Conservation (phyloP, 2,113 vertebrate species). For the Picathartes gymnocephalus region DNA sequence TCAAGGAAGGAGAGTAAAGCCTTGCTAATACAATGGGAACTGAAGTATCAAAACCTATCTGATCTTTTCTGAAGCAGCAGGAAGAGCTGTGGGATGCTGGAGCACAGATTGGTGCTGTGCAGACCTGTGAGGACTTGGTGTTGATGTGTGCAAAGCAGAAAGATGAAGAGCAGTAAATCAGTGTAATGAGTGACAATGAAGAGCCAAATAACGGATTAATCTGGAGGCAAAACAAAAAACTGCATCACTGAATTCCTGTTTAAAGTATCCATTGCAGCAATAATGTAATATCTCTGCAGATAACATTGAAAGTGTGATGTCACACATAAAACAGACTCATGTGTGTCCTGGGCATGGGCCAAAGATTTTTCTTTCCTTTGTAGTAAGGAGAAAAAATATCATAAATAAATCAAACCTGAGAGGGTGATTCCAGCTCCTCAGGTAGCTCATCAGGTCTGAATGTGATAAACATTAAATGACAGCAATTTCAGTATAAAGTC, state of each 20-base stretch:
- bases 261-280: neutral
- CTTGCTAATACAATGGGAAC: neutral
- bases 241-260: neutral
- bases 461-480: neutral
- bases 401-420: neutral
- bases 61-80: neutral
- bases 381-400: neutral
- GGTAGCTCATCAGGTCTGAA: neutral
- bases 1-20: neutral
- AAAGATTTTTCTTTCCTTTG: neutral
- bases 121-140: neutral
- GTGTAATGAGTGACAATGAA: neutral
- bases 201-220: neutral
- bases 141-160: neutral
- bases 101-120: neutral
- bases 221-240: neutral
- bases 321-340: neutral
- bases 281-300: neutral
- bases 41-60: neutral
- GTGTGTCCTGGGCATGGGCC: neutral
- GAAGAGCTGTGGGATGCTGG: neutral
- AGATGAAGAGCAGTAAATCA: neutral
- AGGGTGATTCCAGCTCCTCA: neutral
- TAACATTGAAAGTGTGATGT: neutral
- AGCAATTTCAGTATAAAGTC: slow-evolving; percentile 46